Base-by-base conservation (phyloP, 2,888 invertebrate genomes). In the Axea sp. region DNA sequence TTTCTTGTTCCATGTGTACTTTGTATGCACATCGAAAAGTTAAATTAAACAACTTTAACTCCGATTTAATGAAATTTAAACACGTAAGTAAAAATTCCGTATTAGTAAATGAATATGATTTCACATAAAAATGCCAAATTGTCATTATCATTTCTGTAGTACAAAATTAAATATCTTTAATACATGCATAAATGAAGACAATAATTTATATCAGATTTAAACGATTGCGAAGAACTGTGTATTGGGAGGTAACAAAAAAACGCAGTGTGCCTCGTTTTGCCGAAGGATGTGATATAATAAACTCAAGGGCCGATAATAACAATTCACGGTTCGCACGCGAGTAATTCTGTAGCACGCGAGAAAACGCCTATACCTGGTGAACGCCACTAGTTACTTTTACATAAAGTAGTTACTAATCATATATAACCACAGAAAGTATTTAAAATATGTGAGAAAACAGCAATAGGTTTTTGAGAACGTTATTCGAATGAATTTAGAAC, bases 271-370 rank as follows among this genome's bases (percentile, higher is more conserved):
- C 45, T 45, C 5, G 24, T 55, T 41, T 11, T 31, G 55, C 41
- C 41, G 53, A 47, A 47, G 47, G 30, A 31, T 24, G 47, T 37
- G 55, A 47, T 57, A 67, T 41, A 57, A 67, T 67, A 57, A 67
- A 47, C 65, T 30, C 55, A 11, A 55, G 47, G 35, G 45, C 53
- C 72, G 73, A 75, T 78, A 78, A 76, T 78, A 75, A 78, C 75
- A 76, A 76, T 74, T 69, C 60, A 22, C 47, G 57, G 49, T 73
- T 71, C 68, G 76, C 77, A 75, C 76, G 76, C 76, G 75, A 77
- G 77, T 75, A 73, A 71, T 62, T 59, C 62, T 33, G 71, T 60
- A 77, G 69, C 76, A 73, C 73, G 76, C 75, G 75, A 77, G 73
- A 68, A 60, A 67, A 51, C 39, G 43, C 57, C 67, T 67, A 53